These are phyloP conservation scores for Volucella bombylans DNA, from an alignment of 2,888 invertebrate genomes.

Conservation along the genomic window DNA sequence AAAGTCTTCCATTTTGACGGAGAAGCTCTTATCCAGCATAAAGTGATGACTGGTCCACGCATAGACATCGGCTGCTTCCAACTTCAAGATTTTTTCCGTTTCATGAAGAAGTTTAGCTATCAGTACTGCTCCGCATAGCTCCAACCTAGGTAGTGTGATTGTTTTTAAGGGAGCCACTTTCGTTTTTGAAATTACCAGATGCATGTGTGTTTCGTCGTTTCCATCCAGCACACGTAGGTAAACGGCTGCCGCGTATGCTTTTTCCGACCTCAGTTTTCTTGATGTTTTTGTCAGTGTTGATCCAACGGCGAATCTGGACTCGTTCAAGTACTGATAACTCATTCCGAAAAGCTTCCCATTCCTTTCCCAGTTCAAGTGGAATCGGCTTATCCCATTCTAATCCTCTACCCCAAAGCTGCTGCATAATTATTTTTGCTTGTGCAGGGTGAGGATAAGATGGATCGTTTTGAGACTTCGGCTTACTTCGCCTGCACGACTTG, in stretches of 20 bases:
- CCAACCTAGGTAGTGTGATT: background rate
- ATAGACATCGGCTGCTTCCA: background rate
- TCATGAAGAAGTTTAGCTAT: background rate
- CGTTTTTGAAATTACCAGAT: too few species aligned
- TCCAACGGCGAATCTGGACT: background rate
- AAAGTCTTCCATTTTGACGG: constrained; percentile 12
- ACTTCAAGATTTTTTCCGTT: background rate
- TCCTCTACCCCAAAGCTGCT: too few species aligned
- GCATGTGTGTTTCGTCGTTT: too few species aligned
- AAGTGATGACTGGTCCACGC: too few species aligned
- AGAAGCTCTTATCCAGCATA: too few species aligned
- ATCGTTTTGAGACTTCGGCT: too few species aligned
- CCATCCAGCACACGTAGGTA: too few species aligned
- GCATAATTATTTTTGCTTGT: too few species aligned
- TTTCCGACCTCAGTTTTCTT: too few species aligned
- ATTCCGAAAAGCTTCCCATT: background rate
- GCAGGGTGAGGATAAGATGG: too few species aligned
- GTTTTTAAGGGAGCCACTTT: constrained; percentile 11
- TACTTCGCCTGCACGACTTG: too few species aligned
- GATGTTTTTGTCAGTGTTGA: constrained; percentile 12
- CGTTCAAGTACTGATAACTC: background rate
- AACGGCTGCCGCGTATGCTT: too few species aligned
- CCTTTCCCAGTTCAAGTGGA: background rate
- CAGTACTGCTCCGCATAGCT: constrained; percentile 1
- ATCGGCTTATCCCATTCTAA: constrained; percentile 3